These are phyloP conservation scores for Xestia c-nigrum DNA, from an alignment of 2,888 invertebrate genomes.

Conservation along the genomic window DNA sequence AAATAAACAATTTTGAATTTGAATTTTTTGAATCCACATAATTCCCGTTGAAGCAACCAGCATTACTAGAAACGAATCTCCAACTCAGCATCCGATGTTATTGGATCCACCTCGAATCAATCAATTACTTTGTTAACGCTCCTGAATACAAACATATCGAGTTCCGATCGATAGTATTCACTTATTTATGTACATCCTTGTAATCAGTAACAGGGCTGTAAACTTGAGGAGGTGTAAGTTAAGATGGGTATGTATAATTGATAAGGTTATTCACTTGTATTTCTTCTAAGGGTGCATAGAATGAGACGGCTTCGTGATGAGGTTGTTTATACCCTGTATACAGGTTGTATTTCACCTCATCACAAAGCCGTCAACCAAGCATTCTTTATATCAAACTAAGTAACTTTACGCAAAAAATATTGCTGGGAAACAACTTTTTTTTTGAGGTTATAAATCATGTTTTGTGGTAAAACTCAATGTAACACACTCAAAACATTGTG, in stretches of 20 bases:
- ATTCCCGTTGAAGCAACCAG: background rate
- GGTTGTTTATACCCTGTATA: too few species aligned
- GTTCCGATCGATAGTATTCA: slow-evolving; percentile 40
- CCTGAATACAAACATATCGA: slow-evolving; percentile 47
- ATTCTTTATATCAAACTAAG: too few species aligned
- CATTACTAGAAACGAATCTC: slow-evolving; percentile 8
- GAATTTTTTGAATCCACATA: too few species aligned
- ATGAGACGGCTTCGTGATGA: too few species aligned
- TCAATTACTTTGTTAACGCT: slow-evolving; percentile 53
- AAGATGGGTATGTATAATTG: slow-evolving; percentile 3
- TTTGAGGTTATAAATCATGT: too few species aligned
- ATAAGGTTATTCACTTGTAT: background rate
- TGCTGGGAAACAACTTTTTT: too few species aligned
- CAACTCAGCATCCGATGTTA: slow-evolving; percentile 4
- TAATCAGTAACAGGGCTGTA: slow-evolving; percentile 16
- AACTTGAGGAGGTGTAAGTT: slow-evolving; percentile 20
- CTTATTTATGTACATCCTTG: slow-evolving; percentile 40
- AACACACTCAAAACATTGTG: too few species aligned
- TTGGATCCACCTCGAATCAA: slow-evolving; percentile 41
- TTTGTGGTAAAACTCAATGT: too few species aligned
- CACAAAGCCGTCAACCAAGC: too few species aligned
- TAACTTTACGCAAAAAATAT: too few species aligned
- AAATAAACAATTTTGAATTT: too few species aligned
- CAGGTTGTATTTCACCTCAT: too few species aligned
- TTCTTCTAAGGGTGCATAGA: background rate